Base-by-base conservation (phyloP, 2,113 vertebrate genomes). In the Xiphorhynchus elegans region DNA sequence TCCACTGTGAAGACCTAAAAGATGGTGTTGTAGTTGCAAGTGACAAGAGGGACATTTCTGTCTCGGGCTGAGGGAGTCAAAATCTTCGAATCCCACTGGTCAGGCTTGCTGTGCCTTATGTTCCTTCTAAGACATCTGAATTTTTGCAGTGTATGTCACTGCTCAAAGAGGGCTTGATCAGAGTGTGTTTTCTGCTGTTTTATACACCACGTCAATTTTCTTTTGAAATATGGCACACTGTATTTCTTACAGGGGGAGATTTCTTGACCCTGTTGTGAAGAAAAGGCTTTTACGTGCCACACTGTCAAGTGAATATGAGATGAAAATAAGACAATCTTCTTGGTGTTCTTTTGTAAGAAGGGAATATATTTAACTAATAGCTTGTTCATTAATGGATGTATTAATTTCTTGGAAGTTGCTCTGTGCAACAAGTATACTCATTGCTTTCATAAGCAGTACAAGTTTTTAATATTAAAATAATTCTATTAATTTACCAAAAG, bases 321-420 rank as follows among this genome's bases (percentile, higher is more conserved):
- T 77, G 56, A 79, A 90, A 84, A 55, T 62, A 87, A 60, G 58
- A 58, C 18, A 55, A 25, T 40, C 26, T 40, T 60, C 44, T 70
- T 67, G 56, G 26, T 74, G 29, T 68, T 58, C 33, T 35, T 95
- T 91, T 83, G 35, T 59, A 67, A 90, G n/a, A 28, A 9, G 25
- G 60, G 50, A 72, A 16, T 35, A 16, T 52, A 67, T 77, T 86
- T 50, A 63, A 12, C 37, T 80, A 76, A 77, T 33, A 47, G 20
- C 37, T 66, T 74, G 21, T 74, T 91, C 55, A 25, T 55, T 94
- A 86, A 77, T 80, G 90, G 46, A 50, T 58, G 9, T 69, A 55
- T 93, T 84, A 50, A 75, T 96, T 91, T 92, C 37, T 74, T 50
- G 91, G 50, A 87, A 83, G 53, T 55, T 88, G 47, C 47, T 92